Evolutionary conservation across 35 echinoderm and acorn worm species (phyloP), one percentile per base, ranked within the genome.

Genomic region (Heliocidaris erythrogramma): DNA sequence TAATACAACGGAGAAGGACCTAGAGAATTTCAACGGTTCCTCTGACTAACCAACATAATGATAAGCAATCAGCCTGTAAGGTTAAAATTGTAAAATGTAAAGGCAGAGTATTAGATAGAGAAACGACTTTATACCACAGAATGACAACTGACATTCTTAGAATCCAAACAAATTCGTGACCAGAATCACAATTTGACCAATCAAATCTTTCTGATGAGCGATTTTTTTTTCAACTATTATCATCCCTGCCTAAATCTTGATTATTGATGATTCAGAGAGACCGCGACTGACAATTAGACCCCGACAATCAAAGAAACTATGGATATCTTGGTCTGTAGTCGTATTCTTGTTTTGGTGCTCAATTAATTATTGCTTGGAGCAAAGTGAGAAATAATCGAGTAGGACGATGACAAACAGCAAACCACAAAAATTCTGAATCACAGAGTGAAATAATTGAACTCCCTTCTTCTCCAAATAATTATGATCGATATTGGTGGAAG

Each of bases 361-460:
- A 78, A 78, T 78, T 78, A 78, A 78, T n/a, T 78, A 48, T 89
- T 89, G 87, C 87, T 89, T 18, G 30, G 0, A 89, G 87, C 87
- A 89, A 16, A 89, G 47, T 89, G 87, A 89, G 31, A 89, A 48
- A 47, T 89, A 48, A 89, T 89, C 9, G 87, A 89, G 87, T 89
- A 30, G 87, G 87, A 89, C 31, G 87, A 89, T 89, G 87, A 89
- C 87, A 89, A 89, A 89, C 87, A 42, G 87, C 29, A 48, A 47
- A 89, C 65, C 65, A 78, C 65, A 27, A 78, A 78, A 42, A 89
- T 47, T 17, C 87, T 48, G 87, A 89, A 89, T 89, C 31, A 89
- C 87, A 48, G 47, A 13, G 87, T 12, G 29, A 89, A 21, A 42
- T 89, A 42, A 89, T 89, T 89, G 32, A 47, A 89, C 14, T 48